These are phyloP conservation scores for Torymus tubicola DNA, from an alignment of 2,888 invertebrate species.

Conservation along the genomic window DNA sequence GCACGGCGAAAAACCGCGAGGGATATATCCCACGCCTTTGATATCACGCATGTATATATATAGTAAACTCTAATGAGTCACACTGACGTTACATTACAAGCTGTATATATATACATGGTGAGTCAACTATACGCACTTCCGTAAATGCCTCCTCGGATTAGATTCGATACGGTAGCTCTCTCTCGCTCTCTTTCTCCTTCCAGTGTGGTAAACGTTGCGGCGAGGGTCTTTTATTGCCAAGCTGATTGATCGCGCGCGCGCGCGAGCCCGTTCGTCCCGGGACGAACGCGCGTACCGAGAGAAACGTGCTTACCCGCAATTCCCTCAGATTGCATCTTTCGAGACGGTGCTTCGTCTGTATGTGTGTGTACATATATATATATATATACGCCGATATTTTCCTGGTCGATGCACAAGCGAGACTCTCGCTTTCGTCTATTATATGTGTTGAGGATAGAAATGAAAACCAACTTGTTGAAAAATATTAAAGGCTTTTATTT, in stretches of 20 bases:
- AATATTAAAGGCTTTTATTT: too few relatives aligned
- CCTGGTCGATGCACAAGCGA: neutral
- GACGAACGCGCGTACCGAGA: too few relatives aligned
- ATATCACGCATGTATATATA: too few relatives aligned
- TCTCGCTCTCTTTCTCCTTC: too few relatives aligned
- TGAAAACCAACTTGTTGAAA: too few relatives aligned
- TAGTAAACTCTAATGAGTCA: too few relatives aligned
- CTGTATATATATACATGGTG: too few relatives aligned
- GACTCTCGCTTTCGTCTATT: constrained; percentile 45
- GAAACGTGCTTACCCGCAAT: constrained; percentile 33
- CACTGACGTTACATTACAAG: too few relatives aligned
- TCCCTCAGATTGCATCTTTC: constrained; percentile 44
- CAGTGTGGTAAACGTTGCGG: too few relatives aligned
- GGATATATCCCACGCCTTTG: too few relatives aligned
- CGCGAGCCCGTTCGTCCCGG: too few relatives aligned
- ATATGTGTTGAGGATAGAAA: neutral
- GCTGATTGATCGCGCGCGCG: constrained; percentile 31
- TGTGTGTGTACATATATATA: neutral
- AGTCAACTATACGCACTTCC: constrained; percentile 8
- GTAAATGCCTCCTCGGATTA: constrained; percentile 27
- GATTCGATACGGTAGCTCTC: neutral
- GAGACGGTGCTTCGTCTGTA: neutral
- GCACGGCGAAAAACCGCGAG: too few relatives aligned
- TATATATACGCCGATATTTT: neutral
- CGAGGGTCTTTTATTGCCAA: constrained; percentile 27